phyloP scores from a whole-genome alignment of 2,113 vertebrate genomes.

The Dipodomys ordii region DNA sequence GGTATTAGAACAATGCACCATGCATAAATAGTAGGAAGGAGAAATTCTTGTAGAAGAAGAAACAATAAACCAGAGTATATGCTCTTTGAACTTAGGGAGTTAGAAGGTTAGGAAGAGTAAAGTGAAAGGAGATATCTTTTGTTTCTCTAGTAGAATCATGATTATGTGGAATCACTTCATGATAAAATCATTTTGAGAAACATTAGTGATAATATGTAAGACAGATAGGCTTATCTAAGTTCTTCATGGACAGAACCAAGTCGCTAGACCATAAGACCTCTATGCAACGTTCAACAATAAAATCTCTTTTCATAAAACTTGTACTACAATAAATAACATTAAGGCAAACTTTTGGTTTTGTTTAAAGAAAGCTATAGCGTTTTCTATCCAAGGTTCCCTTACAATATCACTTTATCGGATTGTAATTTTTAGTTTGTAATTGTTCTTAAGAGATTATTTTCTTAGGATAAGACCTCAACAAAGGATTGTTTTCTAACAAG shows the following conservation, averaged over 20 bases:
- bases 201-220: not conserved
- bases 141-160: not conserved
- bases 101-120: not conserved
- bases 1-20: too few species aligned
- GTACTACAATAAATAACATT: not conserved
- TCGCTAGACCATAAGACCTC: not conserved
- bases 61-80: not conserved
- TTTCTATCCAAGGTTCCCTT: not conserved
- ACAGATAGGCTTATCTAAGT: not conserved
- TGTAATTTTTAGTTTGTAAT: not conserved
- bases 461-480: not conserved
- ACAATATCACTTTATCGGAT: not conserved
- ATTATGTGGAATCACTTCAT: not conserved
- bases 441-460: not conserved
- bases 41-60: not conserved
- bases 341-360: not conserved
- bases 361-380: not conserved
- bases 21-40: too few species aligned
- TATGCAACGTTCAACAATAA: not conserved
- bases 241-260: slow-evolving; percentile 30
- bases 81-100: not conserved
- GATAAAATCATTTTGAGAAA: not conserved
- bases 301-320: not conserved
- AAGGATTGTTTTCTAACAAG: fast-evolving
- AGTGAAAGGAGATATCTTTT: not conserved